Evolutionary conservation across 2,888 invertebrate species (phyloP), one percentile per base, ranked within the genome.

Genomic region (Alsophila aescularia): DNA sequence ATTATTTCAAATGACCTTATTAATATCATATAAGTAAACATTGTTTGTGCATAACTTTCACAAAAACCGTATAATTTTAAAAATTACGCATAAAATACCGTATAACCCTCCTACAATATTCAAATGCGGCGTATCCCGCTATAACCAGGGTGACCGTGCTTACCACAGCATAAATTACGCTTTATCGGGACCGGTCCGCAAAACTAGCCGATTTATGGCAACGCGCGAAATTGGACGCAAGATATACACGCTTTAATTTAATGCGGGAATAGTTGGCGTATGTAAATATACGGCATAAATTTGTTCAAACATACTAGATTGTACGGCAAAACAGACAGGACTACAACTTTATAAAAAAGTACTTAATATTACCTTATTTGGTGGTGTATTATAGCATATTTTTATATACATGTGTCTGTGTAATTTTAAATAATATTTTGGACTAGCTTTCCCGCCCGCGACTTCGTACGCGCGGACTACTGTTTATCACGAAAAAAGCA

Each of bases 131-230:
- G 16, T 42, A 53, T 41, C 40, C 34, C 18, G 16, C 15, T n/a
- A 43, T 43, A 27, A 39, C 43, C 16, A 37, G 56, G 45, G 51
- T 39, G 56, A 39, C 56, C 47, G 48, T 48, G 49, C 45, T 53
- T 43, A 48, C 53, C 50, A 55, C 45, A 43, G 42, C 57, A 60
- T 65, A 65, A 65, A 65, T 65, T 49, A 52, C 39, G 44, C 40
- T 52, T 58, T 65, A 65, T 62, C 65, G 53, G 52, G 44, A 40
- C 27, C 43, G 52, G 58, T 54, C 53, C 49, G 49, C 59, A 51
- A 60, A 57, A 57, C 62, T 58, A 54, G 49, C 51, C 48, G 40
- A 65, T 65, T 65, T 62, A 65, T 65, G 57, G 54, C 14, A 37
- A 48, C 50, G 54, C 51, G 52, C 54, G 55, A 48, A 57, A 52